Evolutionary conservation across 2,888 invertebrate genomes (phyloP).

Genomic region (Thecophora atra): DNA sequence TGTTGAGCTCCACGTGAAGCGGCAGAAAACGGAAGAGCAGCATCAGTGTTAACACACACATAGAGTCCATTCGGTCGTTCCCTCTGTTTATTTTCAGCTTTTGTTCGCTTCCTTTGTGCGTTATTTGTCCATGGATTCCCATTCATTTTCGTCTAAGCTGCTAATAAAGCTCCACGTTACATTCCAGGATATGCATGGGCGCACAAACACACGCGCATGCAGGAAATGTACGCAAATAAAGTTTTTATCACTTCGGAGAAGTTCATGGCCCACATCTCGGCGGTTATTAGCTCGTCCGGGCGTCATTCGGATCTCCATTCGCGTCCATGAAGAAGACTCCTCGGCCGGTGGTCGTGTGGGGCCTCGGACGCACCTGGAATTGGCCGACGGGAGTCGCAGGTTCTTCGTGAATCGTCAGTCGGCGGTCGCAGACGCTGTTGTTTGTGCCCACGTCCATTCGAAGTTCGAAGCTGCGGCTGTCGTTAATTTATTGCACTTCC

Average conservation of each 20-base stretch:
- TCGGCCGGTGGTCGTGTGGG: too few species aligned
- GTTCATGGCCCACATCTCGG: slow-evolving; percentile 21
- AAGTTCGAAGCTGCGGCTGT: neutral
- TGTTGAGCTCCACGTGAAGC: too few species aligned
- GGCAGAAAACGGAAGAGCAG: too few species aligned
- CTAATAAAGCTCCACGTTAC: slow-evolving; percentile 42
- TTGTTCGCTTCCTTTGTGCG: neutral
- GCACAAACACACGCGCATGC: slow-evolving; percentile 1
- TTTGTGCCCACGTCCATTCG: neutral
- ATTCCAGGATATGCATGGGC: slow-evolving; percentile 11
- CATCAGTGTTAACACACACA: too few species aligned
- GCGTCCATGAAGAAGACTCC: slow-evolving; percentile 20
- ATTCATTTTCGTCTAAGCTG: slow-evolving; percentile 39
- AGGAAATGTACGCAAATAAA: slow-evolving; percentile 18
- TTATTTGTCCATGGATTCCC: slow-evolving; percentile 28
- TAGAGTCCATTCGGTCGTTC: neutral
- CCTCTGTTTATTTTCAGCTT: neutral
- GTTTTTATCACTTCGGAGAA: slow-evolving; percentile 1
- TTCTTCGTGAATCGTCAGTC: too few species aligned
- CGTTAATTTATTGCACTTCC: slow-evolving; percentile 15
- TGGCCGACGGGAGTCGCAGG: too few species aligned
- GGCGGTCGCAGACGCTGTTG: too few species aligned
- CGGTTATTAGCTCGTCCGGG: slow-evolving; percentile 44
- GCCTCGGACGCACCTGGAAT: too few species aligned
- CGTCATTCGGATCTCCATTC: slow-evolving; percentile 38